Evolutionary conservation across 1,140 invertebrate species (phyloP), one percentile per base, ranked within the genome.

Genomic region (Ceratina calcarata): DNA sequence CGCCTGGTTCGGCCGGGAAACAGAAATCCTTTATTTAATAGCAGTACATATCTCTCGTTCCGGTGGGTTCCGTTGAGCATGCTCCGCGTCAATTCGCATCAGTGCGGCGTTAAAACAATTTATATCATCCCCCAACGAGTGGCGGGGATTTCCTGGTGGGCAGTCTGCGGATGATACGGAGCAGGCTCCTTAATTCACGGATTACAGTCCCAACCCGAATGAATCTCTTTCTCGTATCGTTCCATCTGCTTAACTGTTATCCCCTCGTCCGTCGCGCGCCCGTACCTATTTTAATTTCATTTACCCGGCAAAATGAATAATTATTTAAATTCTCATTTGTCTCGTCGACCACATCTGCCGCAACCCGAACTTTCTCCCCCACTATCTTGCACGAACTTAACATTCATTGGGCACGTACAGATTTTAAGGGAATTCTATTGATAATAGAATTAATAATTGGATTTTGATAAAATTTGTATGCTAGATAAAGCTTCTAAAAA

Each of bases 1-100:
- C 67, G 67, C 27, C 49, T 20, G 67, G 0, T 55, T 55, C 12
- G 24, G 13, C n/a, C 10, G 16, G 45, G 20, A 7, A 7, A 15
- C 22, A n/a, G 73, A 73, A 72, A 87, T 87, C 83, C 77, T 80
- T 87, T 80, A 72, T 87, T 87, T 87, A 87, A 87, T 85, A 75
- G 66, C 60, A 57, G 61, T 78, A 73, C 78, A 32, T 32, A 32
- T 32, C 78, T 69, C 81, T 24, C n/a, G 55, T 55, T 55, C 55
- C 16, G 20, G 18, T 58, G 55, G 58, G 58, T 67, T 70, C 61
- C 70, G 49, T 7, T 20, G 81, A 61, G 71, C 78, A 60, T n/a
- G 73, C 12, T 81, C 27, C 76, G 84, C 78, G 82, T 84, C 79
- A 76, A 86, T 86, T 86, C 85, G 85, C 73, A 82, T 84, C 76